Percentiles rank a stretch among this genome's conserved stretches.
Conservation (phyloP, 2,113 vertebrate species). For the Nicator chloris region DNA sequence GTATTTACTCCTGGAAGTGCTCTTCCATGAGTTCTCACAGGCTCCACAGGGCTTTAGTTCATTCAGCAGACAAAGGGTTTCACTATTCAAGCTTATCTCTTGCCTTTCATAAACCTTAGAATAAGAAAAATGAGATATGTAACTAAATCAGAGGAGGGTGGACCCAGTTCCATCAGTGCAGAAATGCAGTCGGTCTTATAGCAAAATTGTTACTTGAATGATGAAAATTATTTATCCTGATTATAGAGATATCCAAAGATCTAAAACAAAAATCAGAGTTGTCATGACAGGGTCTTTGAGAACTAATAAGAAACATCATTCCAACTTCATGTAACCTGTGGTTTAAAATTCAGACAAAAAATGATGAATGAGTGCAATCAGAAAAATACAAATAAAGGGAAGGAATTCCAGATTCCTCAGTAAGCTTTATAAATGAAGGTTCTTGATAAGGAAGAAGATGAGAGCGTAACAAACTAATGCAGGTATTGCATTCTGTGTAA, state of each 20-base stretch:
- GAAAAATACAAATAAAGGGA: not conserved
- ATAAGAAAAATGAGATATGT: not conserved
- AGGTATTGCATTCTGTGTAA: not conserved
- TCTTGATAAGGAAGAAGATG: not conserved
- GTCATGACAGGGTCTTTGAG: not conserved
- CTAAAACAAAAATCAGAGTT: slow-evolving; percentile 26
- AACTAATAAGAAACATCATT: not conserved
- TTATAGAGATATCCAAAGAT: not conserved
- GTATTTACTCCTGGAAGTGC: not conserved
- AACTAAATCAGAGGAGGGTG: not conserved
- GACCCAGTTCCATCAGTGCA: not conserved
- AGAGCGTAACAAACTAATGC: not conserved
- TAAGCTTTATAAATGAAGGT: not conserved
- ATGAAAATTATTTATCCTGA: not conserved
- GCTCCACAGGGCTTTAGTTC: not conserved
- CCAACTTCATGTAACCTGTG: not conserved
- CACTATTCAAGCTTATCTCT: not conserved
- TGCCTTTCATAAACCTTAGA: not conserved
- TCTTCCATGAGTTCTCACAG: not conserved
- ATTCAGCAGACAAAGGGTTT: not conserved
- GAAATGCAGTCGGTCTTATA: not conserved
- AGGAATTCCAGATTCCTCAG: not conserved
- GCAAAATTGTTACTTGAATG: not conserved
- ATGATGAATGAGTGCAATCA: not conserved
- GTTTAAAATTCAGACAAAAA: not conserved